Conservation (phyloP, 2,113 vertebrate genomes). For the Theristicus caerulescens region DNA sequence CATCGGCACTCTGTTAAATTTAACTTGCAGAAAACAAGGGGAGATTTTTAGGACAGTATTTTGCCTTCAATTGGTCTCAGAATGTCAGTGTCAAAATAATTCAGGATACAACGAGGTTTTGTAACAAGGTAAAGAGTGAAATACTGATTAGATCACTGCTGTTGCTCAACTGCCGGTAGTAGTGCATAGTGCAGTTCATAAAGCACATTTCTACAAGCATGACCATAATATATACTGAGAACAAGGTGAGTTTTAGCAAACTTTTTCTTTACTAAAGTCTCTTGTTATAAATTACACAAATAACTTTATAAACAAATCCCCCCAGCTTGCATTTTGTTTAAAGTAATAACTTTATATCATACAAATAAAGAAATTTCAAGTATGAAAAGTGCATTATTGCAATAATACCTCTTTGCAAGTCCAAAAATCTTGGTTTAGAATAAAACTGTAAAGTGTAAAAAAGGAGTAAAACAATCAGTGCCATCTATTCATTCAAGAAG, state of each 20-base stretch:
- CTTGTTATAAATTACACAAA: conserved; percentile 84
- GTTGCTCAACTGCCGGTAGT: not conserved
- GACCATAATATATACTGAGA: conserved; percentile 53
- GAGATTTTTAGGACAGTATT: not conserved
- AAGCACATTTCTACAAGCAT: not conserved
- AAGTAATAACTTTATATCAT: conserved; percentile 83
- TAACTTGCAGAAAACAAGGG: not conserved
- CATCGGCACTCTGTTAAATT: not conserved
- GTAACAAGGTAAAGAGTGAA: not conserved
- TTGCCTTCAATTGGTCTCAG: not conserved
- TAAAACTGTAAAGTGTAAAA: conserved; percentile 91
- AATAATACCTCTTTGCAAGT: conserved; percentile 99
- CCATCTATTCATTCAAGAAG: conserved; percentile 76
- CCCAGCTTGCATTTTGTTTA: conserved; percentile 77
- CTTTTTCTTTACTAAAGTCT: conserved; percentile 79
- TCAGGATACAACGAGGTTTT: not conserved
- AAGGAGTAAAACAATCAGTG: conserved; percentile 79
- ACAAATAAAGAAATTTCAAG: conserved; percentile 91
- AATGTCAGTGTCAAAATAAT: not conserved
- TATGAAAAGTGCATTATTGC: conserved; percentile 99
- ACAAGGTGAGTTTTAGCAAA: conserved; percentile 78
- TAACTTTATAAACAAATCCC: conserved; percentile 79
- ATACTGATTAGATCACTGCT: not conserved
- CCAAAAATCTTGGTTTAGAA: conserved; percentile 97
- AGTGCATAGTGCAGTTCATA: too few species aligned